These are phyloP conservation scores for Biston stratarius DNA, from an alignment of 2,888 invertebrate genomes.

Conservation along the genomic window DNA sequence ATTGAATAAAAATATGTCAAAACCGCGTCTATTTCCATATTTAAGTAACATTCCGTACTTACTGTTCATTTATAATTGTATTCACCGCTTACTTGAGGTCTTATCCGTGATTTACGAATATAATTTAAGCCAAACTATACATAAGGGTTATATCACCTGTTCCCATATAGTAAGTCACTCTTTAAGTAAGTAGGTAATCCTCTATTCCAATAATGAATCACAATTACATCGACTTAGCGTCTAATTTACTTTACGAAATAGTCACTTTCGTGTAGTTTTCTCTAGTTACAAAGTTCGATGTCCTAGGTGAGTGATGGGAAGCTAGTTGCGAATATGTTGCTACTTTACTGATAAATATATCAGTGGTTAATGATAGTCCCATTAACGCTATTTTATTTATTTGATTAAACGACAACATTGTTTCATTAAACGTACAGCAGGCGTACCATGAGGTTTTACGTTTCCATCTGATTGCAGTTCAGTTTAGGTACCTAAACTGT, in stretches of 20 bases:
- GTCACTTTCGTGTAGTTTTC: conserved; percentile 17
- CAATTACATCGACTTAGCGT: conserved; percentile 4
- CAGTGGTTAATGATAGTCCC: no score
- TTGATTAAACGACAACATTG: no score
- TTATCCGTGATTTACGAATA: conserved; percentile 3
- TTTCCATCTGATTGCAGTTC: no score
- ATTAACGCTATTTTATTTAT: no score
- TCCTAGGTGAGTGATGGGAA: background rate
- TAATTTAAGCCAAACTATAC: conserved; percentile 3
- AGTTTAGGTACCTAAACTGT: no score
- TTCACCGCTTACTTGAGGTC: background rate
- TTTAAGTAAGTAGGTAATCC: conserved; percentile 12
- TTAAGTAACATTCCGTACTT: no score
- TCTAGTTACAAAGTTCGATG: background rate
- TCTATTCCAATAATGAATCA: conserved; percentile 18
- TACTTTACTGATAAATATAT: no score
- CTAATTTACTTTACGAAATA: conserved; percentile 21
- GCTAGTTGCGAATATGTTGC: background rate
- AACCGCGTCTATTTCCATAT: no score
- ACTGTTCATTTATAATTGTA: background rate
- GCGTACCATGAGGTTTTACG: no score
- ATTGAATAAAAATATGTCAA: background rate
- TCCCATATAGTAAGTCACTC: conserved; percentile 1
- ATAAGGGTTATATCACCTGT: background rate
- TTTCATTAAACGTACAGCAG: no score